Conservation (phyloP, 1,140 invertebrate species). For the Drosophila lacteicornis region DNA sequence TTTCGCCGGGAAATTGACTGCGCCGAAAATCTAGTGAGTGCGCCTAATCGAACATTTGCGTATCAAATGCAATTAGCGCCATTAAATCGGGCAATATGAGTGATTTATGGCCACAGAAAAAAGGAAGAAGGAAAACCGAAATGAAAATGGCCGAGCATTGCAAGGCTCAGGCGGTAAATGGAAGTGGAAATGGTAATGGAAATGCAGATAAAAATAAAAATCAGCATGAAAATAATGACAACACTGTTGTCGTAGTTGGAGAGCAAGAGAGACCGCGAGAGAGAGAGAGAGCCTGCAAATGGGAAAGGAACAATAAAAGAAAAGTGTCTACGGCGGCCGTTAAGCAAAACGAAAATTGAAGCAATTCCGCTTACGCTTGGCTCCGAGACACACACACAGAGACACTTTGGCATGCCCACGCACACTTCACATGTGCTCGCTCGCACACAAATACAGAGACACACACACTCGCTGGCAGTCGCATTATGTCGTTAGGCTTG, state of each 20-base stretch:
- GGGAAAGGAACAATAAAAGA: slow-evolving; percentile 77
- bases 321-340: slow-evolving; percentile 80
- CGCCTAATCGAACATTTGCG: slow-evolving; percentile 72
- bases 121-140: slow-evolving; percentile 5
- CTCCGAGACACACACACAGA: slow-evolving; percentile 31
- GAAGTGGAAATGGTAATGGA: slow-evolving; percentile 79
- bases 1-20: slow-evolving; percentile 28
- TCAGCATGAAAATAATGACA: slow-evolving; percentile 83
- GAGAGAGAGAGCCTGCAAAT: slow-evolving; percentile 26
- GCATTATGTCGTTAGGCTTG: slow-evolving; percentile 78
- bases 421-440: slow-evolving; percentile 13
- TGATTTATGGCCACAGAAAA: slow-evolving; percentile 65
- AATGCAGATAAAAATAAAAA: slow-evolving; percentile 83
- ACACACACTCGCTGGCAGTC: slow-evolving; percentile 30
- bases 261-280: not conserved
- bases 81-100: slow-evolving; percentile 75
- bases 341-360: slow-evolving; percentile 83
- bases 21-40: slow-evolving; percentile 26
- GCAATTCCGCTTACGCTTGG: slow-evolving; percentile 67
- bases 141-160: slow-evolving; percentile 38
- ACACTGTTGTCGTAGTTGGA: slow-evolving; percentile 51
- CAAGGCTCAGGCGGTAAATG: slow-evolving; percentile 36
- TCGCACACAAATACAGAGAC: too few relatives aligned
- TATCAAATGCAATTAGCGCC: slow-evolving; percentile 77
- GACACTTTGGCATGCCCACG: slow-evolving; percentile 7